A percentile compares a stretch with the other conserved stretches of the same genome.
Evolutionary conservation across 2,888 invertebrate species (phyloP).

Genomic region (Erpobdella octoculata): DNA sequence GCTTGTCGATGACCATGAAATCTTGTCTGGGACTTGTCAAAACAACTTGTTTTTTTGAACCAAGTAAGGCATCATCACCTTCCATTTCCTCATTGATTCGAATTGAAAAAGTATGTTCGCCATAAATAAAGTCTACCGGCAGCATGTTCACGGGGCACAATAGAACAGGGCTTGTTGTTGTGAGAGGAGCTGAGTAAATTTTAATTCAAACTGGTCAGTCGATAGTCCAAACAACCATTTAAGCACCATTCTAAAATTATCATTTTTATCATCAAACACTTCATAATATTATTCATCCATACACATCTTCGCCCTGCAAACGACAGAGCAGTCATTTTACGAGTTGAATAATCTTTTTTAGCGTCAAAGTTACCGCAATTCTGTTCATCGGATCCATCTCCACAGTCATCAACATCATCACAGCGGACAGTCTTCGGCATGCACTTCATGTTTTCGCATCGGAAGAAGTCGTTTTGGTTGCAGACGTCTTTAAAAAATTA

Average conservation of each 20-base stretch:
- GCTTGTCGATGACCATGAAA: constrained; percentile 20
- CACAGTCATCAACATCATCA: constrained; percentile 70
- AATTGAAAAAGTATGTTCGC: constrained; percentile 16
- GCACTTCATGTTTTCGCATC: constrained; percentile 47
- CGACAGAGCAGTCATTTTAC: too few species aligned
- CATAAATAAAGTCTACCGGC: constrained; percentile 10
- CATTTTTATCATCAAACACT: too few species aligned
- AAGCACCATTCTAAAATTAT: too few species aligned
- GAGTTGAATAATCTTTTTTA: too few species aligned
- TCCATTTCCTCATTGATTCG: constrained; percentile 12
- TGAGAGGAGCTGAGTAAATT: not conserved
- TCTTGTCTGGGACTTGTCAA: constrained; percentile 19
- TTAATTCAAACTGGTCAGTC: too few species aligned
- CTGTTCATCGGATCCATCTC: constrained; percentile 58
- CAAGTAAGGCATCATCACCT: constrained; percentile 8
- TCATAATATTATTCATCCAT: too few species aligned
- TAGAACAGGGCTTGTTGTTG: not conserved
- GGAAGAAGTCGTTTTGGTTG: constrained; percentile 42
- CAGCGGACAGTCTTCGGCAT: constrained; percentile 60
- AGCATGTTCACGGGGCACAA: constrained; percentile 2
- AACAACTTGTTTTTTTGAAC: constrained; percentile 15
- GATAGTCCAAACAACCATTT: too few species aligned
- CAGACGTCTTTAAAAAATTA: constrained; percentile 40
- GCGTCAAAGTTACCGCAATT: constrained; percentile 14
- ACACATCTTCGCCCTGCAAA: too few species aligned